These are phyloP conservation scores for Cichladusa arquata DNA, from an alignment of 2,113 vertebrate genomes.

Conservation along the genomic window DNA sequence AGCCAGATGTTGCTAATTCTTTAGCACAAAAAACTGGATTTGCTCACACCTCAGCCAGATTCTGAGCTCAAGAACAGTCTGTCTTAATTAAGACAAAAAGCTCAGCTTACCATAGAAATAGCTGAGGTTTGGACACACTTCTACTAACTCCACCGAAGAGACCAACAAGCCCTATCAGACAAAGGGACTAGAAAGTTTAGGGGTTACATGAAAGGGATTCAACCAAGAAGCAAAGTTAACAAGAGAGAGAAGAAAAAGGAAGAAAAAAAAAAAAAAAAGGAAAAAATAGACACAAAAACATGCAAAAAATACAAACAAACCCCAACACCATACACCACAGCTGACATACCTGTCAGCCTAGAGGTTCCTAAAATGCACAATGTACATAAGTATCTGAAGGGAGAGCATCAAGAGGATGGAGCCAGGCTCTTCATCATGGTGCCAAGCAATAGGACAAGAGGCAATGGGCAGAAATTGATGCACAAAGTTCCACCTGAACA, in stretches of 20 bases:
- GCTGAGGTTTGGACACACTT: not conserved
- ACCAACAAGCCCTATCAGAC: not conserved
- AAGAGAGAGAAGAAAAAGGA: not conserved
- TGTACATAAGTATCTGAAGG: not conserved
- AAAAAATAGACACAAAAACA: not conserved
- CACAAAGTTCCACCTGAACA: not conserved
- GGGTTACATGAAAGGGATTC: not conserved
- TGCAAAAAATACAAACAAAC: not conserved
- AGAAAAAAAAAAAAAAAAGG: not conserved
- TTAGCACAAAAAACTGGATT: not conserved
- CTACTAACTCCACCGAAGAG: not conserved
- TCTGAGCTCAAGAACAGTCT: not conserved
- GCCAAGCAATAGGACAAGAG: not conserved
- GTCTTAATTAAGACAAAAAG: not conserved
- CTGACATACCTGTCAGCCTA: not conserved
- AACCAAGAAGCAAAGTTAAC: not conserved
- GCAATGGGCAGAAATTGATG: not conserved
- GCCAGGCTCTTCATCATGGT: fast-evolving
- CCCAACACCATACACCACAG: fast-evolving
- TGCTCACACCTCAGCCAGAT: not conserved
- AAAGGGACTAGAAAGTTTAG: not conserved
- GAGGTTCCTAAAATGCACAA: not conserved
- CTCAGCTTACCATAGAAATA: not conserved
- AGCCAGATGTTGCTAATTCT: not conserved
- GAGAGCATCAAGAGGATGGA: not conserved